Base-by-base conservation (phyloP, 2,888 invertebrate species). In the Heteropelma amictum region DNA sequence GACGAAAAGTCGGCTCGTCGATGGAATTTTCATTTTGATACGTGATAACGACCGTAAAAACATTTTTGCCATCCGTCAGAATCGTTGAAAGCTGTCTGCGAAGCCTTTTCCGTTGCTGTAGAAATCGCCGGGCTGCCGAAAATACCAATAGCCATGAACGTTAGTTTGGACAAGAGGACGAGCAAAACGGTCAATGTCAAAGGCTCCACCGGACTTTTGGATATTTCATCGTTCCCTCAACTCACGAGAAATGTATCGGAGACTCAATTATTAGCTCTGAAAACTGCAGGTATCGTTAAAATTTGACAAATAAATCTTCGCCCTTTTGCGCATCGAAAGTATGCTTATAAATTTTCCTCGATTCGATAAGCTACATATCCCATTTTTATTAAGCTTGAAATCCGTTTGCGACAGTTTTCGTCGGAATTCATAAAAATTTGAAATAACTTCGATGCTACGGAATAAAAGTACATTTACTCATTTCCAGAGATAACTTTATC, bases 61-160 rank as follows among this genome's bases (percentile, higher is more conserved):
- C n/a, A n/a, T n/a, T n/a, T n/a, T n/a, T n/a, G n/a, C n/a, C n/a
- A n/a, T n/a, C n/a, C n/a, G n/a, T 35, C 89, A 97, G 98, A 98
- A 91, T 97, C 97, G 0, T 89, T 98, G 61, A 95, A 94, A 86
- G 94, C 97, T 0, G 95, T 98, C 79, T 95, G 95, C 80, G 97
- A 98, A 87, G 95, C 96, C 33, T 93, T 97, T 85, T 90, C 93
- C 72, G 96, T 97, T 26, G 96, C 96, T 0, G 91, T 95, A 72
- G 95, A 96, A 79, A 94, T 95, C 70, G 92, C 93, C 0, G 93
- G 92, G 30, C 87, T 94, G 56, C 90, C 92, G 1, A 91, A 93
- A 23, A 91, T 95, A 67, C 93, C 93, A 0, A 93, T 94, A 86
- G 90, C 92, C 12, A 93, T 93, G 53, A 94, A 94, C 0, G 92